These are phyloP conservation scores for Dione juno DNA, from an alignment of 2,888 invertebrate species.

Conservation along the genomic window DNA sequence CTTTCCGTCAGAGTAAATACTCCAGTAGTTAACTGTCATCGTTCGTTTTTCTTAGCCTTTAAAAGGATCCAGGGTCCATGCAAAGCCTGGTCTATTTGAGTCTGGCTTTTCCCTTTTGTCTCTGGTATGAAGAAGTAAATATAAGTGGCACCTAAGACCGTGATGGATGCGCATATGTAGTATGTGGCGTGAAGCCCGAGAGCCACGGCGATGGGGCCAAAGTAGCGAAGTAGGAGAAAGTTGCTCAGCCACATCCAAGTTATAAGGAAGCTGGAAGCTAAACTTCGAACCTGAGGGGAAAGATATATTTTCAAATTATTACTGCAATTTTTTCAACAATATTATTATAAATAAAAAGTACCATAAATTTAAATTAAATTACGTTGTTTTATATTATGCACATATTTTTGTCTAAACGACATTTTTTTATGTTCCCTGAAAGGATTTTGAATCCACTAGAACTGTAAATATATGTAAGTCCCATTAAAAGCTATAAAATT, in stretches of 20 bases:
- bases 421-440: too few relatives aligned
- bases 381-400: too few relatives aligned
- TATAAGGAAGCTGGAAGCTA: constrained; percentile 75
- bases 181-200: constrained; percentile 74
- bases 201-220: constrained; percentile 64
- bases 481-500: too few relatives aligned
- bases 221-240: constrained; percentile 75
- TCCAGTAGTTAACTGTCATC: constrained; percentile 63
- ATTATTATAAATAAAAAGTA: background rate
- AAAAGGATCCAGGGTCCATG: constrained; percentile 64
- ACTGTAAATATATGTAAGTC: too few relatives aligned
- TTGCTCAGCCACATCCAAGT: constrained; percentile 79
- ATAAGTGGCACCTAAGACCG: constrained; percentile 69
- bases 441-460: too few relatives aligned
- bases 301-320: background rate
- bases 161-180: constrained; percentile 71
- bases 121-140: constrained; percentile 66
- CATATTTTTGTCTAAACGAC: too few relatives aligned
- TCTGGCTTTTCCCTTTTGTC: constrained; percentile 69
- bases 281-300: constrained; percentile 66
- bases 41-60: constrained; percentile 54
- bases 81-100: constrained; percentile 66
- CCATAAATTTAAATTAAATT: too few relatives aligned
- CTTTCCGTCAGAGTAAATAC: constrained; percentile 51
- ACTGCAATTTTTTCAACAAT: background rate